phyloP scores from a whole-genome alignment of 2,113 vertebrate species.

The Corythoichthys intestinalis region DNA sequence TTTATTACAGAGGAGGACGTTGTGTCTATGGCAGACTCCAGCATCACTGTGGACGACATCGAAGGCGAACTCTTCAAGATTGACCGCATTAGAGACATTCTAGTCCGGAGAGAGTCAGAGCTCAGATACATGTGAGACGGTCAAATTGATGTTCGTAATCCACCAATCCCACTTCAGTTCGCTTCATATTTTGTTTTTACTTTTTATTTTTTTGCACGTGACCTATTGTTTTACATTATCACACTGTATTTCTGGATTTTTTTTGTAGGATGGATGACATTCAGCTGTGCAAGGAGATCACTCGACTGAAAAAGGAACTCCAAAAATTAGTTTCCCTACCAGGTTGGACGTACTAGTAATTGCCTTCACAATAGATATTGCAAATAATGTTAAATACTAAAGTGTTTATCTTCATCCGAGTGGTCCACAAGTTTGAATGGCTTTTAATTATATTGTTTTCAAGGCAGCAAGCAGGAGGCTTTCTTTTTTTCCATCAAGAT shows the following conservation, averaged over 20 bases:
- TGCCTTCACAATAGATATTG: not conserved
- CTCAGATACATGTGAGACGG: conserved; percentile 84
- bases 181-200: not conserved
- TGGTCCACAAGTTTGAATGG: too few relatives aligned
- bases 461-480: too few relatives aligned
- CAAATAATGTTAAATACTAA: too few relatives aligned
- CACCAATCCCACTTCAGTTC: not conserved
- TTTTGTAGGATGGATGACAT: conserved; percentile 86
- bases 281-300: conserved; percentile 87
- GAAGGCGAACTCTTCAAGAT: conserved; percentile 84
- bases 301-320: conserved; percentile 81
- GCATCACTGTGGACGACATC: conserved; percentile 76
- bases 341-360: conserved; percentile 56
- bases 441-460: too few relatives aligned
- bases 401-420: too few relatives aligned
- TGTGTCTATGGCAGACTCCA: conserved; percentile 84
- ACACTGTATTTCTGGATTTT: conserved; percentile 16
- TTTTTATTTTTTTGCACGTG: not conserved
- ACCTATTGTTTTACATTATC: not conserved
- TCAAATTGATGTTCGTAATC: not conserved
- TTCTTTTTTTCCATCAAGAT: too few relatives aligned
- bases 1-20: conserved; percentile 65
- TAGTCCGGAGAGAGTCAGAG: conserved; percentile 83
- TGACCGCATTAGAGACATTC: conserved; percentile 78
- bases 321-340: conserved; percentile 77